Conservation (phyloP, 2,797 vertebrate genomes). For the Apogon hyalosoma region DNA sequence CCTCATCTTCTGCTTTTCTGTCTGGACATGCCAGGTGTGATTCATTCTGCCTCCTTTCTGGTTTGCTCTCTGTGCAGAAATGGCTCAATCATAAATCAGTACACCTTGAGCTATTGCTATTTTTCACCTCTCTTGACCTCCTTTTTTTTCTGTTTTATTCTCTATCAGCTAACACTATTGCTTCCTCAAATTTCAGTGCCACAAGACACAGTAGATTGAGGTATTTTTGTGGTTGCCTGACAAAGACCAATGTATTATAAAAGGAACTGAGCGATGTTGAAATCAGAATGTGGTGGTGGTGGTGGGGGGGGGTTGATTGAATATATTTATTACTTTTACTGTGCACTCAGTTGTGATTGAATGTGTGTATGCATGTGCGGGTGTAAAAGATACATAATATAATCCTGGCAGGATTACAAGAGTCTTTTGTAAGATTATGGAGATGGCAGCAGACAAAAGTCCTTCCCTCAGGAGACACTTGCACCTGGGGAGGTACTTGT, state of each 20-base stretch:
- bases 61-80: conserved; percentile 50
- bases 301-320: background rate
- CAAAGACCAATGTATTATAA: conserved; percentile 14
- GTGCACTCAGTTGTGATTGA: conserved; percentile 5
- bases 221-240: conserved; percentile 18
- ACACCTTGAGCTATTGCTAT: conserved; percentile 58
- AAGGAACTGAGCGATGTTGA: conserved; percentile 14
- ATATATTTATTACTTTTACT: conserved; percentile 12
- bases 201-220: conserved; percentile 12
- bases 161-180: conserved; percentile 37
- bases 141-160: conserved; percentile 17
- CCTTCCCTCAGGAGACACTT: conserved; percentile 75
- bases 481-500: conserved; percentile 73
- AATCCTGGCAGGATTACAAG: conserved; percentile 73
- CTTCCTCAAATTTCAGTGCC: conserved; percentile 29
- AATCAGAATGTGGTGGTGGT: too few relatives aligned
- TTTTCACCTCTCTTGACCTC: conserved; percentile 33
- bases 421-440: conserved; percentile 76
- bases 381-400: conserved; percentile 32
- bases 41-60: conserved; percentile 59
- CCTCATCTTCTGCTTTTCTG: conserved; percentile 59
- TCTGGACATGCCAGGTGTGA: conserved; percentile 73
- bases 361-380: conserved; percentile 17
- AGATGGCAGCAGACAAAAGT: conserved; percentile 76
- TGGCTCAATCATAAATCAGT: conserved; percentile 69